These are phyloP conservation scores for Lomographa bimaculata DNA, from an alignment of 2,888 invertebrate genomes.

Conservation along the genomic window DNA sequence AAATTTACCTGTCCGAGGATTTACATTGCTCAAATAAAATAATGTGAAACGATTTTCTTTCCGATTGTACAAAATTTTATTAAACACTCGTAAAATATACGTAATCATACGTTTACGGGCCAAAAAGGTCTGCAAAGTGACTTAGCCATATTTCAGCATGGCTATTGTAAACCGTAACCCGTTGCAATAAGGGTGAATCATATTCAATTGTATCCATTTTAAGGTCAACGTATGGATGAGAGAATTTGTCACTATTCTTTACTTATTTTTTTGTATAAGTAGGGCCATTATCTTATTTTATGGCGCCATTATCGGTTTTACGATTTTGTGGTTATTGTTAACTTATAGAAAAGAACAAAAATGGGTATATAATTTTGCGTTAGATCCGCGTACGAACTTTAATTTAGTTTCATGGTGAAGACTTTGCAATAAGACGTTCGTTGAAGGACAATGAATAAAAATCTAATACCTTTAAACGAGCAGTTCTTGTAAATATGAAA, in stretches of 20 bases:
- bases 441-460: too few relatives aligned
- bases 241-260: slow-evolving; percentile 15
- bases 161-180: slow-evolving; percentile 13
- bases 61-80: slow-evolving; percentile 31
- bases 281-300: slow-evolving; percentile 11
- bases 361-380: slow-evolving; percentile 10
- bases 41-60: background rate
- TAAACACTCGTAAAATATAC: slow-evolving; percentile 38
- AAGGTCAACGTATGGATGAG: slow-evolving; percentile 4
- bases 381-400: slow-evolving; percentile 6
- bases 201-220: background rate
- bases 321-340: slow-evolving; percentile 7
- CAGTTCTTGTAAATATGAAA: too few relatives aligned
- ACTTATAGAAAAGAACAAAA: slow-evolving; percentile 3
- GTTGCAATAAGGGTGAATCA: slow-evolving; percentile 7
- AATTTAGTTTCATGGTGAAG: slow-evolving; percentile 8
- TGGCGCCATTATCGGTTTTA: slow-evolving; percentile 9
- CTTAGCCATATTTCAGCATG: slow-evolving; percentile 3
- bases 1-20: too few relatives aligned
- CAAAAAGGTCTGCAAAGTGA: slow-evolving; percentile 17
- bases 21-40: too few relatives aligned
- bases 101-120: slow-evolving; percentile 34
- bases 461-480: too few relatives aligned
- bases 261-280: slow-evolving; percentile 8
- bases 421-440: too few relatives aligned